Base-by-base conservation (phyloP, 2,113 vertebrate species). In the Leptosomus discolor region DNA sequence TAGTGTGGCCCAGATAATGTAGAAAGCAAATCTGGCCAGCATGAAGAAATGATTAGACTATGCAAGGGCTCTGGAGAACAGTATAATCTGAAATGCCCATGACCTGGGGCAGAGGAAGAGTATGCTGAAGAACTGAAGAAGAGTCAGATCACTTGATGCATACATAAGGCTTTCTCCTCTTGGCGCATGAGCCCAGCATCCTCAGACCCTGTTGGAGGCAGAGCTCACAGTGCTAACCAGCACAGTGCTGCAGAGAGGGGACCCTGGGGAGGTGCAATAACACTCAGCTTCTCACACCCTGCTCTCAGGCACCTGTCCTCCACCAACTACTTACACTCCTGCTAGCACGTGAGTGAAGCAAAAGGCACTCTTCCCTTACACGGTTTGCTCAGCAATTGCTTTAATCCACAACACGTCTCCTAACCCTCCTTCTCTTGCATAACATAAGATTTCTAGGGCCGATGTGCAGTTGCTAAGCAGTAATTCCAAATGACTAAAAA, bases 401-500 rank as follows among this genome's bases (percentile, higher is more conserved):
- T 36, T 41, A 61, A 50, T 91, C 85, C 77, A 39, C 61, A 22
- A 14, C 2, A 2, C 32, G 3, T 30, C 32, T 68, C 67, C 70
- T 71, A n/a, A 30, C 90, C 53, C 79, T 85, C 92, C 79, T 90
- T 85, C 39, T 57, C 43, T 1, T 22, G 58, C 64, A 13, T 88
- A 94, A 57, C 85, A 73, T 70, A 84, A 96, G 92, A 71, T 90
- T 84, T 34, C 91, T 5, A 54, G 50, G 76, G 75, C 80, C 76
- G 51, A 50, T 50, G 75, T 76, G 75, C 58, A 78, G 92, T 92
- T 94, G 88, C 77, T 94, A 91, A 91, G 90, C 75, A 94, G 78
- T 91, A 88, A 93, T 92, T 82, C 58, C 90, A 78, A 67, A 39
- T 24, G 78, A 93, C 48, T 82, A 9, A 96, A 94, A 92, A 93